Evolutionary conservation across 2,797 vertebrate species (phyloP).

Genomic region (Argentina silus): DNA sequence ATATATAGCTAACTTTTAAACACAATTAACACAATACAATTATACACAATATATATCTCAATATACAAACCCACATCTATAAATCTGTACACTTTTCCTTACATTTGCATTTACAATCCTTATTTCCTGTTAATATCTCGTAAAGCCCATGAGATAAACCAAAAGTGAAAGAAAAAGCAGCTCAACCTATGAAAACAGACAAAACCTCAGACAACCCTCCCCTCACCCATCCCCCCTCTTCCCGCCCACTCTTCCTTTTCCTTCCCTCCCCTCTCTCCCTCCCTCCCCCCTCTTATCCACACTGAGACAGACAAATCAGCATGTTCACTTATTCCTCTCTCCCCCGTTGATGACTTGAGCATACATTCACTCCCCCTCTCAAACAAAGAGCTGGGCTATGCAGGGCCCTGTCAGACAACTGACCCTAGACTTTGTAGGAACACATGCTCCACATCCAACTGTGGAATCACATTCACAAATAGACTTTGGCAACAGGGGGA

Average conservation of each 20-base stretch:
- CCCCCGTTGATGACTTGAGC: not conserved
- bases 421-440: not conserved
- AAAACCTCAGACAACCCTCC: not conserved
- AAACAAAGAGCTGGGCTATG: not conserved
- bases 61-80: not conserved
- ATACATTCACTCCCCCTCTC: conserved; percentile 8
- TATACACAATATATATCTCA: not conserved
- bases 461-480: conserved; percentile 1
- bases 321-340: not conserved
- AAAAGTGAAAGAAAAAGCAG: not conserved
- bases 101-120: not conserved
- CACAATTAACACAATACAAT: not conserved
- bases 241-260: not conserved
- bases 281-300: not conserved
- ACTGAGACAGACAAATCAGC: not conserved
- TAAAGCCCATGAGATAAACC: no score
- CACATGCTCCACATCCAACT: conserved; percentile 9
- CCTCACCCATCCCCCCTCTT: not conserved
- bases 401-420: not conserved
- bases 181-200: not conserved
- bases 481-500: not conserved
- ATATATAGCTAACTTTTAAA: not conserved
- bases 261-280: not conserved
- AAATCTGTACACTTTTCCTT: not conserved
- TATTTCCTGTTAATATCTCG: no score